A percentile compares a stretch with the other conserved stretches of the same genome.
Conservation (phyloP, 1,140 invertebrate genomes). For the Apis florea region DNA sequence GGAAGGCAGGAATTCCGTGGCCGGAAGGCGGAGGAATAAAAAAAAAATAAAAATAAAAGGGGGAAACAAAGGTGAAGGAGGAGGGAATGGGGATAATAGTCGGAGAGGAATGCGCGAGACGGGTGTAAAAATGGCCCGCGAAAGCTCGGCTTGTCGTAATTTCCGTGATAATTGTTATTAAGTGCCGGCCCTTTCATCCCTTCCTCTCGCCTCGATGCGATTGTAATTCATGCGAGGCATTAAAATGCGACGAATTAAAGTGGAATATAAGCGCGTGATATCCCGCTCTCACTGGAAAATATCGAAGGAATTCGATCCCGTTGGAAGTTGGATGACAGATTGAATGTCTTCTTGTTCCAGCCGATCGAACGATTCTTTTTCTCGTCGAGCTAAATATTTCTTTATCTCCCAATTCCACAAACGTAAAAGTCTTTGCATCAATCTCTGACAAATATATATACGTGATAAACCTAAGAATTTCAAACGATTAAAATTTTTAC, state of each 20-base stretch:
- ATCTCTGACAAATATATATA: too few species aligned
- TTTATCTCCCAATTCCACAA: too few species aligned
- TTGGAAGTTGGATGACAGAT: not conserved
- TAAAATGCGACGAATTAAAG: constrained; percentile 53
- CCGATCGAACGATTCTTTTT: too few species aligned
- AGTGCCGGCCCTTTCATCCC: constrained; percentile 27
- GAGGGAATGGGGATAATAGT: not conserved
- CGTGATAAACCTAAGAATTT: too few species aligned
- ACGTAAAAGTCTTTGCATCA: too few species aligned
- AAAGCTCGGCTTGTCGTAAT: constrained; percentile 54
- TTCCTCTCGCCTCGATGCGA: constrained; percentile 38
- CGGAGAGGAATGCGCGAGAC: constrained; percentile 22
- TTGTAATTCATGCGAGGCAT: constrained; percentile 60
- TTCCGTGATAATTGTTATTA: constrained; percentile 66
- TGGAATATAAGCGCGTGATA: constrained; percentile 43
- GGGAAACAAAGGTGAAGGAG: not conserved
- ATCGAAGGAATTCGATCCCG: too few species aligned
- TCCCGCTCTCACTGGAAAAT: not conserved
- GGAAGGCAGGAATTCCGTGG: constrained; percentile 31
- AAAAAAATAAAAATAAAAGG: not conserved
- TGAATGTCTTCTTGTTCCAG: not conserved
- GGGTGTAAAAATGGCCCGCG: constrained; percentile 50
- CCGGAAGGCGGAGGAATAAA: not conserved
- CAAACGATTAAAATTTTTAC: too few species aligned
- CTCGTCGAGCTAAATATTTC: too few species aligned